Conservation (phyloP, 2,888 invertebrate species). For the Entomobrya multifasciata region DNA sequence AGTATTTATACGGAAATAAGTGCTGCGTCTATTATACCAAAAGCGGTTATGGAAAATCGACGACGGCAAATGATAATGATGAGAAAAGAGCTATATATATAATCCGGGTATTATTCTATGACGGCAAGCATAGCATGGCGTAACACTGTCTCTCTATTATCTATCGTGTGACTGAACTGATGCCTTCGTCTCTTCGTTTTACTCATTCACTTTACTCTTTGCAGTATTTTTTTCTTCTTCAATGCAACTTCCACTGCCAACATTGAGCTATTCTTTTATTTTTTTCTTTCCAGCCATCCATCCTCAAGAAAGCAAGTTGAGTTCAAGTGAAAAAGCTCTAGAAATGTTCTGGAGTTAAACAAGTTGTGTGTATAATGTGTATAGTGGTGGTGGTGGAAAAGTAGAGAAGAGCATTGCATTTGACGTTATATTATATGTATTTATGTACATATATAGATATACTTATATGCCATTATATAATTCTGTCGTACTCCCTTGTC, state of each 20-base stretch:
- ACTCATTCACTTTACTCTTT: conserved; percentile 1
- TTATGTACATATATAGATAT: too few species aligned
- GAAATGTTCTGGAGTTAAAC: conserved; percentile 23
- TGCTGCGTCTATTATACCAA: conserved; percentile 76
- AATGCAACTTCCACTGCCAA: conserved; percentile 8
- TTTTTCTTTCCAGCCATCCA: conserved; percentile 42
- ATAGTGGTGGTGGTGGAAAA: conserved; percentile 10
- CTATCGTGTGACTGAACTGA: conserved; percentile 58
- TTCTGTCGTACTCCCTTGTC: conserved; percentile 77
- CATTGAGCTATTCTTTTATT: conserved; percentile 27
- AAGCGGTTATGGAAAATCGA: conserved; percentile 72
- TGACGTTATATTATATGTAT: conserved; percentile 44
- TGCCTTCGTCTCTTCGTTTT: conserved; percentile 33
- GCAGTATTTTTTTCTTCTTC: conserved; percentile 3
- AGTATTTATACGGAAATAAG: conserved; percentile 75
- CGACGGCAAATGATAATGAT: conserved; percentile 14
- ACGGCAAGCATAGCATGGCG: conserved; percentile 38
- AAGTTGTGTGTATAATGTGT: conserved; percentile 16
- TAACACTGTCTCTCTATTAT: conserved; percentile 56
- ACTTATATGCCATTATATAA: not conserved
- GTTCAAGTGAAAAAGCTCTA: conserved; percentile 62
- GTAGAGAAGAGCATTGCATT: conserved; percentile 11
- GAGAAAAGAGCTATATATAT: conserved; percentile 64
- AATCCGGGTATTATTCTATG: conserved; percentile 79
- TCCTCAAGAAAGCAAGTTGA: conserved; percentile 56